These are phyloP conservation scores for Meghimatium bilineatum DNA, from an alignment of 2,888 invertebrate genomes.

Conservation along the genomic window DNA sequence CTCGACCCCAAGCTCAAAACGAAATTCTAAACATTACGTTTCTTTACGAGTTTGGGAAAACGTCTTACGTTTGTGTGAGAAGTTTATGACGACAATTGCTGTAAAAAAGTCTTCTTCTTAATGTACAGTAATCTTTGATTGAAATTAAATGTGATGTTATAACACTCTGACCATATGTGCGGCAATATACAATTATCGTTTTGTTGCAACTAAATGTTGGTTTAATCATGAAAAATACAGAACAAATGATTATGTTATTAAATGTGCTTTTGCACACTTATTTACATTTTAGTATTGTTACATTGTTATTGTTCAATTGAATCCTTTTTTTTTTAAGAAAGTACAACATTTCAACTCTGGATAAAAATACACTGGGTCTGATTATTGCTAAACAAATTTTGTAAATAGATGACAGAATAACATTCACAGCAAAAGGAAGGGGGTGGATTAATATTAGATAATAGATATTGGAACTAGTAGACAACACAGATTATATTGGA, in stretches of 20 bases:
- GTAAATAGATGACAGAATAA: no score
- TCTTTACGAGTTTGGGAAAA: slow-evolving; percentile 21
- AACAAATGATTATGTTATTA: not conserved
- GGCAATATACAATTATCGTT: not conserved
- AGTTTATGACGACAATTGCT: slow-evolving; percentile 22
- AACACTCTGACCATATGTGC: not conserved
- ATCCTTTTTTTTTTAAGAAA: no score
- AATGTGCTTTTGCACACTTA: no score
- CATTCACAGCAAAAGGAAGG: no score
- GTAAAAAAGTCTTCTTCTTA: not conserved
- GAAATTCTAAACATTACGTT: slow-evolving; percentile 34
- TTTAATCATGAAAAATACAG: not conserved
- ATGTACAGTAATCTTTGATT: slow-evolving; percentile 12
- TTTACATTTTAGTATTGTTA: no score
- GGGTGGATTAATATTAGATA: no score
- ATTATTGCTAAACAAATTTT: no score
- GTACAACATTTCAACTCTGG: no score
- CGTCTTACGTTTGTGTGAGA: not conserved
- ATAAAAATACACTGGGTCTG: no score
- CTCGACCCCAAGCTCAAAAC: slow-evolving; percentile 13
- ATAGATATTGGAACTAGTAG: no score
- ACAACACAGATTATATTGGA: no score
- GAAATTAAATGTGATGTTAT: slow-evolving; percentile 14
- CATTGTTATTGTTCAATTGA: no score
- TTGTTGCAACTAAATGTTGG: not conserved